Base-by-base conservation (phyloP, 2,113 vertebrate genomes). In the Regulus satrapa region DNA sequence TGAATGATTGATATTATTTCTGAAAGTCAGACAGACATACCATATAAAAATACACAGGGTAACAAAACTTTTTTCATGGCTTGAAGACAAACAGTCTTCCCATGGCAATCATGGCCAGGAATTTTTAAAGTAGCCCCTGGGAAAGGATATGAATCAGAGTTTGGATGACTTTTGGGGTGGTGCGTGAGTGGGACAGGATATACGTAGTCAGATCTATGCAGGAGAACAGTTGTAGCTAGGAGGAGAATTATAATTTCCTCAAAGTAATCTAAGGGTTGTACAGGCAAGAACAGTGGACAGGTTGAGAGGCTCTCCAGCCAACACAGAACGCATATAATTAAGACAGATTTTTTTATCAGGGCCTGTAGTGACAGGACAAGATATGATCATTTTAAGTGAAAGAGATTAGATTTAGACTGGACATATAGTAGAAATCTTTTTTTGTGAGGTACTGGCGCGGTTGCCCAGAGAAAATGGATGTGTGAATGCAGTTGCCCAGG, bases 121-220 rank as follows among this genome's bases (percentile, higher is more conserved):
- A 92, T 90, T 88, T 95, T 94, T 90, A 62, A 85, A 91, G 45
- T 45, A 88, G 32, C 46, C 38, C 18, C 41, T 94, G 78, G 86
- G 75, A 95, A 90, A 91, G 58, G 83, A 86, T 92, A 52, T 92
- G 80, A 96, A 94, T 97, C 92, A 95, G 48, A 72, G 45, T 41
- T 90, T 88, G 76, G 64, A 85, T 78, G 89, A 67, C 49, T 92
- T 75, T 78, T 78, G 74, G 45, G 29, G 31, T 67, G 40, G 40
- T 46, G 43, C 2, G 4, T 69, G 68, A 87, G 31, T 29, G 24
- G 19, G 43, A 56, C 1, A 11, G 67, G 49, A 73, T 38, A 45
- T 54, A 85, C 0, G 2, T 40, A 59, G 71, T 58, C 28, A 12
- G 18, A n/a, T 77, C 34, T 91, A 67, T 0, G 7, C 73, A 75